phyloP scores from a whole-genome alignment of 2,113 vertebrate species.

The Pipra filicauda region DNA sequence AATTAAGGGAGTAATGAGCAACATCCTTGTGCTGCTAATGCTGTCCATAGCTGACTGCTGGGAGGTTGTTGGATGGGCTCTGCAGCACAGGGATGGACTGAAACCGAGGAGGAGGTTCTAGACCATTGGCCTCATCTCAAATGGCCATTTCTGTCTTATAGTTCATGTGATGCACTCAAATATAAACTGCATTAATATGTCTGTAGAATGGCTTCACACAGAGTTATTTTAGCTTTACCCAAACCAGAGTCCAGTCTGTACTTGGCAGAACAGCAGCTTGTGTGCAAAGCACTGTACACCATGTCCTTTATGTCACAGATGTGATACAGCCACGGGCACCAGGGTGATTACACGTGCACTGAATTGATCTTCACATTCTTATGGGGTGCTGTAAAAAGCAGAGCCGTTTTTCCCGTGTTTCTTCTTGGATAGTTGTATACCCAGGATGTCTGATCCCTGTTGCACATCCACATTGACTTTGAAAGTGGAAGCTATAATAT shows the following conservation, averaged over 20 bases:
- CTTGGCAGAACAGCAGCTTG: not conserved
- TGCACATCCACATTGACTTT: not conserved
- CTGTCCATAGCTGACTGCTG: not conserved
- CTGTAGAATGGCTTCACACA: not conserved
- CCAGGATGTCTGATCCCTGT: not conserved
- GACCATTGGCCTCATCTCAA: not conserved
- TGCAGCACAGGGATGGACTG: not conserved
- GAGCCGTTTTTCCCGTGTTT: not conserved
- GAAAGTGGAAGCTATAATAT: slow-evolving; percentile 1
- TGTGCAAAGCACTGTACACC: not conserved
- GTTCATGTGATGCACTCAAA: not conserved
- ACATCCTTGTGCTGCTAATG: not conserved
- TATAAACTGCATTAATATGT: not conserved
- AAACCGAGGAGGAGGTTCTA: not conserved
- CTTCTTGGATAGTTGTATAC: not conserved
- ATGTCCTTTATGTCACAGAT: not conserved
- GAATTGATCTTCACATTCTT: not conserved
- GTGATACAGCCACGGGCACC: not conserved
- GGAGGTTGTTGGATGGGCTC: not conserved
- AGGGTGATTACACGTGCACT: not conserved
- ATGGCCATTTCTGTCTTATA: not conserved
- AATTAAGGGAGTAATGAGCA: slow-evolving; percentile 34
- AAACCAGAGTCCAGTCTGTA: not conserved
- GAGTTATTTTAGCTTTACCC: not conserved
- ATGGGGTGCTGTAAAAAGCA: not conserved